Evolutionary conservation across 2,888 invertebrate species (phyloP), one percentile per base, ranked within the genome.

Genomic region (Temnothorax unifasciatus): DNA sequence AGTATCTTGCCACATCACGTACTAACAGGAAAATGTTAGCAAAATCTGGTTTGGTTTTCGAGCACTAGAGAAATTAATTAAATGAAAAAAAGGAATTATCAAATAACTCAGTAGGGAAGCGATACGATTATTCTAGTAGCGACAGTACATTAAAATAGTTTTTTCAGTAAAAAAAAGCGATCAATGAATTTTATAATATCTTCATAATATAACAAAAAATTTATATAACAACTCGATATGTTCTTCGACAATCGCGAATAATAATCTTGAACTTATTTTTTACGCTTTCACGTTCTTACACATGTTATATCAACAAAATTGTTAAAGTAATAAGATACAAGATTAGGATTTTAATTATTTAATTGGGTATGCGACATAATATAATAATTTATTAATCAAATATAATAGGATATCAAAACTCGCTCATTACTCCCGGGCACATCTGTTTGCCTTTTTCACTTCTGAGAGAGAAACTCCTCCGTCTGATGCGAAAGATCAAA

Each of bases 361-460:
- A 68, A 47, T 25, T 11, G 8, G 21, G 11, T 41, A 21, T 21
- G 41, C 1, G 13, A 25, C 41, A 64, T 15, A 47, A 47, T 18
- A 64, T 15, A 47, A 47, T 18, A 21, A 0, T 68, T 25, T 44
- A 44, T 64, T 41, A 38, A 63, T 41, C 11, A 5, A 61, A n/a
- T 9, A 13, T n/a, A 47, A 18, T 64, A 44, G 3, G 3, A 64
- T 15, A 34, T 4, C 61, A n/a, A 38, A 54, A 25, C 11, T 21
- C 18, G 25, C 5, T 18, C 15, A 57, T 41, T 38, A 64, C 8
- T 15, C 21, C 11, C 25, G 15, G 18, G 6, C 41, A 25, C n/a
- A 18, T 29, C 25, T 18, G 47, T 63, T 71, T n/a, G n/a, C 5
- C 52, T 79, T 79, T 73, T 59, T 21, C 44, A 47, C 57, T 59